A percentile compares a stretch with the other conserved stretches of the same genome.
phyloP scores from a whole-genome alignment of 2,797 vertebrate genomes.

The Intellagama lesueurii region DNA sequence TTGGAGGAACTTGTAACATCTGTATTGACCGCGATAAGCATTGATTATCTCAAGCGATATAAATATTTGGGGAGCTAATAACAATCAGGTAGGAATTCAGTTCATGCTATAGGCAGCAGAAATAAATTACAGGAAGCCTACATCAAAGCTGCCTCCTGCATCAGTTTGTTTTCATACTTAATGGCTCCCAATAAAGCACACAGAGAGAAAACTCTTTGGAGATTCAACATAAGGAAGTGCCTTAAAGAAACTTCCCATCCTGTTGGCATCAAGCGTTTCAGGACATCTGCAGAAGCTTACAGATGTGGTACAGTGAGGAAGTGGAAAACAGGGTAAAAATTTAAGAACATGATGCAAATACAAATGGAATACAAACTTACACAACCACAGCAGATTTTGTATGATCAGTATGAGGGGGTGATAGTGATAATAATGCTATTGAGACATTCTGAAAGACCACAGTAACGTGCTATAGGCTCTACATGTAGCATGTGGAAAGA shows the following conservation, averaged over 20 bases:
- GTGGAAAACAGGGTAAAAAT: constrained; percentile 52
- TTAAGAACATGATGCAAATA: constrained; percentile 54
- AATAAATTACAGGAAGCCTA: constrained; percentile 93
- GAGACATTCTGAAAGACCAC: not conserved
- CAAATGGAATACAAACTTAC: constrained; percentile 52
- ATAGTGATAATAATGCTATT: not conserved
- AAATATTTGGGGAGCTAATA: constrained; percentile 81
- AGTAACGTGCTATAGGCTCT: not conserved
- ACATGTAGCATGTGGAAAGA: not conserved
- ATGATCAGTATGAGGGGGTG: constrained; percentile 60
- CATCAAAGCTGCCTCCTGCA: constrained; percentile 88
- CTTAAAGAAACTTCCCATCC: constrained; percentile 87
- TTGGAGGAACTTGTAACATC: constrained; percentile 74
- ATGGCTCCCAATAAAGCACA: constrained; percentile 86
- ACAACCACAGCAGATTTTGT: constrained; percentile 62
- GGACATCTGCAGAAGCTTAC: constrained; percentile 79
- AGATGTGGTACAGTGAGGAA: constrained; percentile 72
- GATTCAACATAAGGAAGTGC: constrained; percentile 86
- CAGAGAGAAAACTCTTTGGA: constrained; percentile 83
- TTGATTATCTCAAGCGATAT: constrained; percentile 79
- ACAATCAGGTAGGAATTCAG: constrained; percentile 77
- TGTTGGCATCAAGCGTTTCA: constrained; percentile 76
- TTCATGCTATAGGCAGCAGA: constrained; percentile 86
- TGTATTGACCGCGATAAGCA: constrained; percentile 81
- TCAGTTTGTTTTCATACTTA: constrained; percentile 91